Evolutionary conservation across 2,113 vertebrate species (phyloP), one percentile per base, ranked within the genome.

Genomic region (Indicator indicator): DNA sequence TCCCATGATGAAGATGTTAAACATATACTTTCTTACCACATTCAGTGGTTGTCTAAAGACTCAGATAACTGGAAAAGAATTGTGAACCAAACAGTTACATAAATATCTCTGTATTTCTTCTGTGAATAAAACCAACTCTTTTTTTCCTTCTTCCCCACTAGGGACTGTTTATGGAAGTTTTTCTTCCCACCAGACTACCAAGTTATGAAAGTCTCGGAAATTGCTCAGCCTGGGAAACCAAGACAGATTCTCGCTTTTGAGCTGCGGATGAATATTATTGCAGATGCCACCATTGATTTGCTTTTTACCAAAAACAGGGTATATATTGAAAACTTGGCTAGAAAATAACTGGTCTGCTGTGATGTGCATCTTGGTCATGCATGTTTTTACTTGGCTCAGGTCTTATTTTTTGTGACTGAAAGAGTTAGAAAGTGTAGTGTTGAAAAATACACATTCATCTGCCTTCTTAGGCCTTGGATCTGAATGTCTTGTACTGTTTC

Each of bases 271-370:
- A 99, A 99, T 98, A 99, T 99, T 96, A 99, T 99, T 92, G 99
- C 99, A 93, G 99, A 99, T 93, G 99, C 99, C 87, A 99, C 99
- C 77, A 99, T 99, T 89, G 99, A 99, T 96, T 97, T 99, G 88
- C 99, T 99, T 33, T 99, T 99, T 92, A 99, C 99, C 94, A 99
- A 99, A 97, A 99, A 99, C 60, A 98, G 99, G 98, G 99, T 99
- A 98, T 97, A 74, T 94, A 85, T 69, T 68, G 16, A 90, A 85
- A 82, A 75, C 8, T 63, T 81, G 14, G 1, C 15, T 82, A 76
- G 64, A 85, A 76, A 60, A 36, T 12, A n/a, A 44, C 21, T 86
- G 56, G 13, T 21, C 18, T 71, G 0, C 18, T n/a, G 9, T 56
- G 8, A 11, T 83, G 23, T 83, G 55, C 44, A 28, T 56, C 9